A percentile compares a stretch with the other conserved stretches of the same genome.
Evolutionary conservation across 1,140 invertebrate genomes (phyloP).

Genomic region (Drosophila yakuba): DNA sequence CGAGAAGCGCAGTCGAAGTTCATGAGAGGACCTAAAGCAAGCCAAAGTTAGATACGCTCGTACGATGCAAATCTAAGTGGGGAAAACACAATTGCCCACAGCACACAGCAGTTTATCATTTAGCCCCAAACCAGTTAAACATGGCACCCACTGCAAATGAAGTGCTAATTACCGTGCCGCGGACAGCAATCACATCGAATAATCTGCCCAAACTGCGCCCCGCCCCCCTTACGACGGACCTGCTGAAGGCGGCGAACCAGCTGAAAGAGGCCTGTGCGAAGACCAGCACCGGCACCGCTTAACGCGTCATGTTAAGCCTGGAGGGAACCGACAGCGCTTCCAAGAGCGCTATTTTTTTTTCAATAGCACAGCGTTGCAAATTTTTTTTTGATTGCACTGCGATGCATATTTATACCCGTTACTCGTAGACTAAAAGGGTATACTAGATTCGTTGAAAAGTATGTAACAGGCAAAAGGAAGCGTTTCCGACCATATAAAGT

Average conservation of each 20-base stretch:
- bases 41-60: conserved; percentile 47
- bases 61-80: conserved; percentile 66
- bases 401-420: no score
- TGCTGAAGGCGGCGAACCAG: conserved; percentile 54
- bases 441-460: no score
- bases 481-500: no score
- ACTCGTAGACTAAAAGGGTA: no score
- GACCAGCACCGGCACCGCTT: no score
- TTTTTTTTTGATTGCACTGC: no score
- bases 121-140: conserved; percentile 10
- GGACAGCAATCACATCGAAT: conserved; percentile 70
- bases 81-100: conserved; percentile 19
- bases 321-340: no score
- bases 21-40: conserved; percentile 44
- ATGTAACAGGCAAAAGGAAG: no score
- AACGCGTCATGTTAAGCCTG: no score
- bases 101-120: conserved; percentile 27
- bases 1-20: conserved; percentile 52
- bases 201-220: conserved; percentile 86
- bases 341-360: no score
- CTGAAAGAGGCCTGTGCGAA: no score
- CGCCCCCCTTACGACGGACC: conserved; percentile 84
- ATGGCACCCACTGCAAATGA: conserved; percentile 60
- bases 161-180: conserved; percentile 84
- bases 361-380: no score